Base-by-base conservation (phyloP, 2,888 invertebrate genomes). In the Pyralis farinalis region DNA sequence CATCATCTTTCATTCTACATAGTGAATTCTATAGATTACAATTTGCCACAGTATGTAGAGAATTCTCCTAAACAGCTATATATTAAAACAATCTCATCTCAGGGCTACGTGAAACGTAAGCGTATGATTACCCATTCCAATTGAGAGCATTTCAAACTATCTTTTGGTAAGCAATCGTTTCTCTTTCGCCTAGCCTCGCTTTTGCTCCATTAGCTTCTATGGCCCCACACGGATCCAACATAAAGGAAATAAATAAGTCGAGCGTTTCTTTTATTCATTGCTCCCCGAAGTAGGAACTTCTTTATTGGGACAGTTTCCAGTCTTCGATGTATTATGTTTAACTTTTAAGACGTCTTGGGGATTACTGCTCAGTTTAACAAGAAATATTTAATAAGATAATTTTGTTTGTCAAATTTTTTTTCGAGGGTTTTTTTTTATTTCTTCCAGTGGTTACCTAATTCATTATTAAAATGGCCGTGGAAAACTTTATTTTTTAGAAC, bases 211-310 rank as follows among this genome's bases (percentile, higher is more conserved):
- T 43, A 16, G 6, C 29, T 39, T 51, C 51, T 48, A 51, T 43
- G 40, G 45, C 47, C 44, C 33, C 46, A 41, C 47, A 32, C 20
- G 31, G 40, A 39, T 40, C 44, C 39, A 34, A 43, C 40, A 38
- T 43, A 40, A 38, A 38, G 40, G 37, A 45, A 47, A 48, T 22
- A 53, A 55, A 51, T 31, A 37, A 39, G 32, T 38, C 21, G 42
- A 31, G 37, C 39, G 37, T 36, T 37, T 53, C 41, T 55, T 53
- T 56, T 53, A 56, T 58, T 55, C 56, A 56, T 47, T 45, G 44
- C 46, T 44, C 38, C 42, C 45, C 39, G 35, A 51, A 40, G 37
- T 46, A 39, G 35, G 35, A 41, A 37, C 40, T 45, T 52, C 44
- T 49, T 46, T 43, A 46, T 49, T 37, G 39, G 36, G 42, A 44